Percentiles rank a stretch among this genome's conserved stretches.
Conservation (phyloP, 2,797 vertebrate species). For the Manis crassicaudata region DNA sequence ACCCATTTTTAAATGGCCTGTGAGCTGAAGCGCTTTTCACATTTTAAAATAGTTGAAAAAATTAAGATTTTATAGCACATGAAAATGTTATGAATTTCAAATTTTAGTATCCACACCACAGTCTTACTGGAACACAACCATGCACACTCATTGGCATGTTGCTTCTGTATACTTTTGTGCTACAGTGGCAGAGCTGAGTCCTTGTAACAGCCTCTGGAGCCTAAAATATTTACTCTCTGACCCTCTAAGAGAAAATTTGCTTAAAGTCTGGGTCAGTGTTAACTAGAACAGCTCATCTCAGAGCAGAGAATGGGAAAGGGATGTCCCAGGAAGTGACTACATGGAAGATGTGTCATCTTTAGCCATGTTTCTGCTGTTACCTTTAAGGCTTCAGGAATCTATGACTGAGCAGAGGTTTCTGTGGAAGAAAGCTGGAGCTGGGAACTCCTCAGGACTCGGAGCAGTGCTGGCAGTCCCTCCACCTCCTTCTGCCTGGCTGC, state of each 20-base stretch:
- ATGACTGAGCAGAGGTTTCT: neutral
- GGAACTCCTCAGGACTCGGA: neutral
- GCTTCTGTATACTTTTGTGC: neutral
- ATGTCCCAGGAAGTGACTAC: neutral
- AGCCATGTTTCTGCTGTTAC: neutral
- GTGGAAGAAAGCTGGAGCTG: no score
- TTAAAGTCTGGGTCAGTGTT: neutral
- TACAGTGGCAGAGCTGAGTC: fast-evolving
- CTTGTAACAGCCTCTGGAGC: fast-evolving
- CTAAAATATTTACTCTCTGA: neutral
- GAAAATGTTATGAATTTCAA: neutral
- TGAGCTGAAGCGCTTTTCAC: neutral
- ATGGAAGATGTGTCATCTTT: neutral
- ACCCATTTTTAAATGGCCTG: neutral
- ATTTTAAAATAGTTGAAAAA: neutral
- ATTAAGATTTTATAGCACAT: neutral
- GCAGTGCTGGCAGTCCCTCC: no score
- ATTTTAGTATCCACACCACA: neutral
- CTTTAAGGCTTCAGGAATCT: neutral
- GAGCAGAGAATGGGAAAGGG: neutral
- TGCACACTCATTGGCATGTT: neutral
- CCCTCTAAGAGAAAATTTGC: neutral
- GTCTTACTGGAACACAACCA: neutral
- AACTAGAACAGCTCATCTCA: neutral
- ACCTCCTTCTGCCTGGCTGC: neutral